Evolutionary conservation across 2,888 invertebrate species (phyloP), one percentile per base, ranked within the genome.

Genomic region (Margaritifera margaritifera): DNA sequence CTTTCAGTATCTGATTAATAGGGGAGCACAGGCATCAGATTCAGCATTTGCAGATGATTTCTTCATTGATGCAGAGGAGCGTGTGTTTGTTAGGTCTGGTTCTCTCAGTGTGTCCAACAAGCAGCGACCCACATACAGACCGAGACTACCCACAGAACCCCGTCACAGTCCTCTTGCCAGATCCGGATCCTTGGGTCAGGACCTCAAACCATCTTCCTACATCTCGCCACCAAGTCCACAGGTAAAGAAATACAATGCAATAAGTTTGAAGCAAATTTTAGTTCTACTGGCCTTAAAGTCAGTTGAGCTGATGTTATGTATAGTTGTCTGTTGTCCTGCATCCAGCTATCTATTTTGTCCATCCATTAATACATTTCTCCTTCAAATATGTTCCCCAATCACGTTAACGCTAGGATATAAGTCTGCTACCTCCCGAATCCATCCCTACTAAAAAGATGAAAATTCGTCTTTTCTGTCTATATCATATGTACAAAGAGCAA

Each of bases 31-130:
- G 64, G 86, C 79, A 68, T 82, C 86, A 1, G 89, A 89, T 74
- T 86, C 86, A 6, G 88, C 88, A 11, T 89, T 88, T 75, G 87
- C 86, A n/a, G 88, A 88, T 68, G 88, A 89, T 51, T 83, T 86
- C 71, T 83, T 84, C 66, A 84, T 87, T 51, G 85, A 86, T 77
- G 84, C 84, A 15, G 86, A 84, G 27, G 86, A 86, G 66, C 73
- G 84, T 52, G 85, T 86, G 53, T 84, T 85, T 78, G 82, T 85
- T 24, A 72, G 86, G 66, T 86, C 86, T 18, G 85, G 85, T 20
- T 86, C 86, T 25, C 74, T 86, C 72, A 86, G 85, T 72, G 82
- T 80, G 8, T 73, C 76, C 20, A 64, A 75, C 20, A 42, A 42
- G 15, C 71, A 71, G n/a, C 72, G 74, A 54, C 80, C 79, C 51